Evolutionary conservation across 2,797 vertebrate species (phyloP), one percentile per base, ranked within the genome.

Genomic region (Emydoidea blandingii): DNA sequence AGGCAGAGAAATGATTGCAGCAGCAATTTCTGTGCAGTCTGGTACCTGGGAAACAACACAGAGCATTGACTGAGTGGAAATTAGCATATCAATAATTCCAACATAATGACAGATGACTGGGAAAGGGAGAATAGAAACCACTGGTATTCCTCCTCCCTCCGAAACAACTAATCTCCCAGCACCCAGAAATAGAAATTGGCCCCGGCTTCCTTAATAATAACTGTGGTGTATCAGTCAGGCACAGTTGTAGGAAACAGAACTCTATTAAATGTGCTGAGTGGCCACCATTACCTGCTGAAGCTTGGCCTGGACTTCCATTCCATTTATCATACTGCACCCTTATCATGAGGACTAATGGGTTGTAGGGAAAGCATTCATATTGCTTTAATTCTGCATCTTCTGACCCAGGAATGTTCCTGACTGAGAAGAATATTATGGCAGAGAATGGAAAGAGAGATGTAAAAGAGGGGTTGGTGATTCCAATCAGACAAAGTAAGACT

Each of bases 91-190:
- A 59, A 83, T 31, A 18, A 47, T 41, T 74, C 89, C 74, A 59
- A 83, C 81, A 86, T 91, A 93, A 47, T 76, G 86, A 84, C 85
- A 86, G 49, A 31, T 74, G 4, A 37, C 34, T 25, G 59, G 10
- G 3, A 12, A 16, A 37, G 16, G 0, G 0, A 0, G 14, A 50
- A 29, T 27, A 47, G 23, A 6, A 74, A 74, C 23, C 37, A 74
- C 19, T 74, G 72, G 21, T 41, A 74, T 44, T 41, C 23, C 37
- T 74, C 41, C 37, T 44, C 37, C 72, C 41, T 74, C 12, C 23
- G 8, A 29, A 47, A 76, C 44, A 41, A 76, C 72, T 29, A 44
- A 47, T 76, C 41, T 76, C 23, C 19, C 14, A 47, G 41, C 10
- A 27, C 6, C 72, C 41, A 44, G 27, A 76, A 47, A 29, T 76